Evolutionary conservation across 2,797 vertebrate species (phyloP), one percentile per base, ranked within the genome.

Genomic region (Pangasius djambal): DNA sequence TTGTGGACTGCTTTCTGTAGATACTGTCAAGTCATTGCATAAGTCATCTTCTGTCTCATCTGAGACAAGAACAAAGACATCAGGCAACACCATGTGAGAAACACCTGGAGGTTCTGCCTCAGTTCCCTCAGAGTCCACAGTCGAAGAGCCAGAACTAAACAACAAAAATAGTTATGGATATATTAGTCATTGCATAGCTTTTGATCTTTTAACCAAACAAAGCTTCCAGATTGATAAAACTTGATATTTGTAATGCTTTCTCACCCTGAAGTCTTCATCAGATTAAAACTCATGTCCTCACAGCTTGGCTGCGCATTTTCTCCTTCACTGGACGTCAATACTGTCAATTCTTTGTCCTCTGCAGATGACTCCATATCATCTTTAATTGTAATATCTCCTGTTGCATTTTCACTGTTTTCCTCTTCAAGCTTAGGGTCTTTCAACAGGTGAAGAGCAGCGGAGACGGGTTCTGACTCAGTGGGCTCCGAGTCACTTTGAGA

Each of bases 41-140:
- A 86, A 81, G 22, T 86, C 67, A 65, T 74, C 70, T 70, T 75
- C 86, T 16, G 16, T 81, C n/a, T 79, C 88, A 28, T 90, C 88
- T 31, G 84, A 69, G 59, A 89, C 75, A 69, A 89, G 89, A 67
- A 90, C 88, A 52, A 89, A 81, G 70, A 90, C 57, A 83, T 91
- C 86, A 83, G 77, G 37, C 5, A 86, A 22, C 59, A 91, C 55
- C 63, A 70, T 70, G 63, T 89, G 84, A 87, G 82, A 85, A 78
- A 89, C 55, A 34, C 31, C 67, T 16, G 25, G 75, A 15, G 63
- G 20, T 22, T 57, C 72, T 34, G 61, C 31, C 72, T 65, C 52
- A 40, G 15, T 16, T 40, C 77, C 81, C 44, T 67, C 25, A 18
- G 87, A 70, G 74, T 72, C 74, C 37, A 67, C 9, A n/a, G 75